Percentiles rank a stretch among this genome's conserved stretches.
Evolutionary conservation across 2,888 invertebrate genomes (phyloP).

Genomic region (Volucella bombylans): DNA sequence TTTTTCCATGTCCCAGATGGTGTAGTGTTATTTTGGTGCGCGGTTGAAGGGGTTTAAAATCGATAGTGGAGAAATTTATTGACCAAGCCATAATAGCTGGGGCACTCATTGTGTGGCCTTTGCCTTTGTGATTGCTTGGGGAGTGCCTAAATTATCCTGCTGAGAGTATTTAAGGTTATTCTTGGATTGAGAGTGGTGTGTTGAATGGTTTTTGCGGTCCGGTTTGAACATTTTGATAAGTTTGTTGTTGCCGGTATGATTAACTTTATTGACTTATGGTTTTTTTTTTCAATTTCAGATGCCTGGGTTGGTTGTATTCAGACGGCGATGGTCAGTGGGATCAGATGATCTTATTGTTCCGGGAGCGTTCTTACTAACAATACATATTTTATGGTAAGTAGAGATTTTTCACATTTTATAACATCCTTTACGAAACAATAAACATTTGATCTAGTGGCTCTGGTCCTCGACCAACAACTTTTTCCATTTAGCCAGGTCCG

Average conservation of each 20-base stretch:
- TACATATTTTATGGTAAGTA: conserved; percentile 91
- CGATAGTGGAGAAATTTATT: conserved; percentile 35
- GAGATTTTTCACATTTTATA: not conserved
- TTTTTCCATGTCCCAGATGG: not conserved
- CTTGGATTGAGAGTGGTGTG: not conserved
- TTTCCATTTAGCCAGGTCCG: too few relatives aligned
- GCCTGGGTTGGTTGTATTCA: conserved; percentile 93
- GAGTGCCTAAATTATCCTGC: not conserved
- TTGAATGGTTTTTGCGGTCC: conserved; percentile 1
- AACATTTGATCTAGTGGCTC: too few relatives aligned
- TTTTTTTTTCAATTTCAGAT: conserved; percentile 83
- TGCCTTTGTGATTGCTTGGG: not conserved
- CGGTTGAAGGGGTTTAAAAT: conserved; percentile 25
- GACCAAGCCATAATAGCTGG: not conserved
- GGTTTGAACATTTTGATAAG: conserved; percentile 4
- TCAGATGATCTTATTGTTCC: conserved; percentile 94
- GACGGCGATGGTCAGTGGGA: conserved; percentile 93
- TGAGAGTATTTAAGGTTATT: not conserved
- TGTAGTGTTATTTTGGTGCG: conserved; percentile 17
- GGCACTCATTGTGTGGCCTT: not conserved
- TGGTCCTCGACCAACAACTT: too few relatives aligned
- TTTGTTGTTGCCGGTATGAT: not conserved
- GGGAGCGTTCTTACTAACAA: conserved; percentile 88
- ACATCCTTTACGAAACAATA: too few relatives aligned
- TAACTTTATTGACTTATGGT: conserved; percentile 1